Evolutionary conservation across 2,113 vertebrate genomes (phyloP).

Genomic region (Mobula birostris): DNA sequence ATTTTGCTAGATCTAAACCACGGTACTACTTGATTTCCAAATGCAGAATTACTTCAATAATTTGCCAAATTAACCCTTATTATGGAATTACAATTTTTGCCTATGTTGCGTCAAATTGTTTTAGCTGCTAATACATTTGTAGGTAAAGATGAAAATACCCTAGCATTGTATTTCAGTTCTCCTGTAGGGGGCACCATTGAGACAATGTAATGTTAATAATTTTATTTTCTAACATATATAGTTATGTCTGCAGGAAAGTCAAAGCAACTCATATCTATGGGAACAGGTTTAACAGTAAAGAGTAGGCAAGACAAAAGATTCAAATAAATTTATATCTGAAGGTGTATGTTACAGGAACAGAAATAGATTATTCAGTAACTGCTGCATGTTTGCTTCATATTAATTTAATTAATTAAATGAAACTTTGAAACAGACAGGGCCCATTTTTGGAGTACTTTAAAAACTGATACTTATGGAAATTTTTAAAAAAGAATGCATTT

Average conservation of each 20-base stretch:
- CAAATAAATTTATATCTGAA: not conserved
- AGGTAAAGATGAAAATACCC: not conserved
- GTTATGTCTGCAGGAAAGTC: not conserved
- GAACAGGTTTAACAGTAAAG: not conserved
- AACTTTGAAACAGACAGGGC: not conserved
- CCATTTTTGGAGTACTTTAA: not conserved
- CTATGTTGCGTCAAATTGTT: not conserved
- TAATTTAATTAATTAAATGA: not conserved
- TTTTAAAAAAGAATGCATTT: not conserved
- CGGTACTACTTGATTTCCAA: not conserved
- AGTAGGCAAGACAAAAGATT: not conserved
- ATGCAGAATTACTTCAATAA: not conserved
- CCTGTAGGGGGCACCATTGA: constrained; percentile 23
- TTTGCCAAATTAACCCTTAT: not conserved
- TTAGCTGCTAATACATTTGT: not conserved
- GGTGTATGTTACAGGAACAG: not conserved
- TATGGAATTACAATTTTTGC: not conserved
- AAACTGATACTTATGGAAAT: not conserved
- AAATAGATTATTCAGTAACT: not conserved
- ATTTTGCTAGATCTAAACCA: not conserved
- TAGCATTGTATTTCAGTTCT: not conserved
- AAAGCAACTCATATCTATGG: not conserved
- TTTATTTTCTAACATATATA: not conserved
- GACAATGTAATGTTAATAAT: not conserved
- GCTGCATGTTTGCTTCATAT: not conserved